Conservation (phyloP, 2,797 vertebrate species). For the Galagoides demidoff region DNA sequence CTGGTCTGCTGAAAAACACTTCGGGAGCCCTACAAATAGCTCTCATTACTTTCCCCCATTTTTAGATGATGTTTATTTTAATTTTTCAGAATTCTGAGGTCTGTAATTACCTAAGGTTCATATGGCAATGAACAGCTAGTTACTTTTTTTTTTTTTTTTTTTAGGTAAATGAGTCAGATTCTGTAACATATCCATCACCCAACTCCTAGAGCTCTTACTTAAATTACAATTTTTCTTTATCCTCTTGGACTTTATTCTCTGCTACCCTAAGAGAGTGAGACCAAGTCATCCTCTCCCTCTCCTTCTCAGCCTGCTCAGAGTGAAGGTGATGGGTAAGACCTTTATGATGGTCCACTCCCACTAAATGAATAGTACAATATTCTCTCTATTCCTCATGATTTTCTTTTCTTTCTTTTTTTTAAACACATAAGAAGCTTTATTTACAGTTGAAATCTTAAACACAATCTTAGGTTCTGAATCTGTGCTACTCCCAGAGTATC, state of each 20-base stretch:
- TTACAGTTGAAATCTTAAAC: too few relatives aligned
- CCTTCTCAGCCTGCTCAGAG: not conserved
- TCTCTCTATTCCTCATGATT: not conserved
- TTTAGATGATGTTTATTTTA: conserved; percentile 65
- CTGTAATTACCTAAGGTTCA: conserved; percentile 47
- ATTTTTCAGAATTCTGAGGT: conserved; percentile 27
- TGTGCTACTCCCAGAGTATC: too few relatives aligned
- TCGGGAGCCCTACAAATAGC: conserved; percentile 9
- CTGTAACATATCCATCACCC: not conserved
- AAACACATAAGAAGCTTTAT: too few relatives aligned
- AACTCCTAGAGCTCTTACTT: conserved; percentile 11
- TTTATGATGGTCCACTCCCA: not conserved
- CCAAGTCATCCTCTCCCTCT: not conserved
- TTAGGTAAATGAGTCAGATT: conserved; percentile 18
- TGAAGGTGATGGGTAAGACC: not conserved
- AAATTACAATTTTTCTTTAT: not conserved
- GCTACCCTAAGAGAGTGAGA: not conserved
- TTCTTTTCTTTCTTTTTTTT: too few relatives aligned
- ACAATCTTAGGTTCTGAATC: too few relatives aligned
- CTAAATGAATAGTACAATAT: not conserved
- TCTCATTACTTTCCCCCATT: conserved; percentile 36
- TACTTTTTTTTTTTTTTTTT: not conserved
- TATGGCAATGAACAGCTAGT: conserved; percentile 33
- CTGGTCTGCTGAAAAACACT: not conserved
- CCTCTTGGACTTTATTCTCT: too few relatives aligned